Base-by-base conservation (phyloP, 2,113 vertebrate species). In the Nipponia nippon region DNA sequence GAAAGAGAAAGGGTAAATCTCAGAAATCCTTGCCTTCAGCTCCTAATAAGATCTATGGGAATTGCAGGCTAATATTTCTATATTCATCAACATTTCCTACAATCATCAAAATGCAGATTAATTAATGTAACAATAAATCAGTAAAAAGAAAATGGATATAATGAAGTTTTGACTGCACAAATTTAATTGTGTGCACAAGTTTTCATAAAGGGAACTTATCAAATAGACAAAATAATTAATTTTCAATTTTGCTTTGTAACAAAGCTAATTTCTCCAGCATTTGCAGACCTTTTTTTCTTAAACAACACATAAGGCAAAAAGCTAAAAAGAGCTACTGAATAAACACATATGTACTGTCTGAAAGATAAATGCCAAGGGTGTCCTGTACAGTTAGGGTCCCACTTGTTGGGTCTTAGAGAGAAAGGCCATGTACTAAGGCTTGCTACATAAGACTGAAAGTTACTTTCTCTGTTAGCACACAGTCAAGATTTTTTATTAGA, bases 401-500 rank as follows among this genome's bases (percentile, higher is more conserved):
- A 61, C 44, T 69, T 63, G 15, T 78, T 67, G 75, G 47, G 23
- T 49, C 12, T 63, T 65, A 91, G 70, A 73, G 29, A 59, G 40
- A 63, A 77, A 84, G 46, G 11, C 7, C 10, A 22, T 10, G 2
- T 66, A 12, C 66, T 58, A 80, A 62, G 38, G 46, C 59, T 63
- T 83, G 12, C 66, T 75, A 50, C 21, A 32, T 55, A 92, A 93
- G 61, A 95, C 63, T 73, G 71, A 82, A 70, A 58, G 44, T 93
- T 86, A 71, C 40, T 97, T 95, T 93, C 79, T 87, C 92, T 85
- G 63, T 88, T 83, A 85, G 46, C 32, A 34, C 21, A 61, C 61
- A 87, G 67, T 75, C 77, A 69, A 66, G 47, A 53, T 22, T 36
- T 78, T 86, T 95, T 69, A 65, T 92, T 87, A 83, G 34, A 81